These are phyloP conservation scores for Dromaius novaehollandiae DNA, from an alignment of 2,113 vertebrate species.

Conservation along the genomic window DNA sequence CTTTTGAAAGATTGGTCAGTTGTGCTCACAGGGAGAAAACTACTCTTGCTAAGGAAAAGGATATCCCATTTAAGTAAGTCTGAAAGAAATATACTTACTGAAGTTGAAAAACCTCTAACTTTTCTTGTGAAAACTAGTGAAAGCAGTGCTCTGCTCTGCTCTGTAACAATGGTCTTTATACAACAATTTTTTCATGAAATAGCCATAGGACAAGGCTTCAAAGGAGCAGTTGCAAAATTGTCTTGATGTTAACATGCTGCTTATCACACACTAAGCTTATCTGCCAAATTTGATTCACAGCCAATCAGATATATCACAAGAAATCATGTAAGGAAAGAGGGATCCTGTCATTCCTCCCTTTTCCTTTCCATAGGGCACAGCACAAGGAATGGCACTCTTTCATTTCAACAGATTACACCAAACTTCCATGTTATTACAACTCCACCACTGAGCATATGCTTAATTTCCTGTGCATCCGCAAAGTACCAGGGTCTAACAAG, in stretches of 20 bases:
- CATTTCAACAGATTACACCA: constrained; percentile 7
- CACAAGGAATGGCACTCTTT: background rate
- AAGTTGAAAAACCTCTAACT: background rate
- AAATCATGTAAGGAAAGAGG: background rate
- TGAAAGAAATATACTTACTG: background rate
- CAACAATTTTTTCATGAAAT: background rate
- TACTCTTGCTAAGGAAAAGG: background rate
- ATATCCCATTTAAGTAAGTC: background rate
- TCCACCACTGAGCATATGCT: constrained; percentile 42
- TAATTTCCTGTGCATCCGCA: constrained; percentile 55
- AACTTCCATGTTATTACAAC: constrained; percentile 43
- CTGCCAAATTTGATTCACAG: background rate
- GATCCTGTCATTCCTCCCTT: background rate
- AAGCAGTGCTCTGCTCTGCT: background rate
- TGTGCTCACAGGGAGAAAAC: background rate
- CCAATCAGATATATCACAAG: background rate
- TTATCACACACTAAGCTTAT: background rate
- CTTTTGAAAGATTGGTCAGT: background rate
- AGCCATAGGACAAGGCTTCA: background rate
- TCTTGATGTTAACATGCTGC: background rate
- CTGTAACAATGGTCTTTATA: background rate
- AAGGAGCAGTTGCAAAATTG: background rate
- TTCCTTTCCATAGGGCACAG: background rate
- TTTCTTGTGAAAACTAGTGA: background rate
- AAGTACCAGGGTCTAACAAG: background rate